Conservation (phyloP, 2,113 vertebrate genomes). For the Perca fluviatilis region DNA sequence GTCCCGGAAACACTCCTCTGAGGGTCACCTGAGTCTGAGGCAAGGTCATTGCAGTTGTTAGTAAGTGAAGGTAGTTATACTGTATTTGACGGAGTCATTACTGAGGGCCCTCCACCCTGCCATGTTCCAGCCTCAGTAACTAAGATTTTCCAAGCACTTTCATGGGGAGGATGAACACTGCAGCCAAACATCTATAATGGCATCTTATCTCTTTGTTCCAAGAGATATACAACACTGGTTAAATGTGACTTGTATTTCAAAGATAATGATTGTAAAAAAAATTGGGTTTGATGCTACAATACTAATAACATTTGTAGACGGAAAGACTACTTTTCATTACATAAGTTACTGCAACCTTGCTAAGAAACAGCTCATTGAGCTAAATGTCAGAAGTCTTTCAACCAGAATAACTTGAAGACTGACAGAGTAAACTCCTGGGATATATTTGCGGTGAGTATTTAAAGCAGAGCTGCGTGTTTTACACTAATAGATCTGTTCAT, state of each 20-base stretch:
- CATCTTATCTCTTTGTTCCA: not conserved
- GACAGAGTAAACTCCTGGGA: conserved; percentile 39
- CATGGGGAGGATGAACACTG: not conserved
- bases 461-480: conserved; percentile 60
- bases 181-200: not conserved
- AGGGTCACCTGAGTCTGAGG: not conserved
- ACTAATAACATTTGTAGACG: not conserved
- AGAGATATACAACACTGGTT: not conserved
- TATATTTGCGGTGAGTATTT: conserved; percentile 61
- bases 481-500: conserved; percentile 52
- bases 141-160: conserved; percentile 4
- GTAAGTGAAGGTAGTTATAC: not conserved
- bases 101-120: not conserved
- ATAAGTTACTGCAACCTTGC: not conserved
- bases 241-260: conserved; percentile 5
- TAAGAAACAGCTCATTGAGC: conserved; percentile 5
- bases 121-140: conserved; percentile 9
- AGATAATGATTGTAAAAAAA: not conserved
- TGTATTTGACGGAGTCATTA: conserved; percentile 3
- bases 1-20: conserved; percentile 3
- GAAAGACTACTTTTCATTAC: not conserved
- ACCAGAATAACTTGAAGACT: conserved; percentile 43
- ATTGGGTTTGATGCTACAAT: not conserved
- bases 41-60: not conserved
- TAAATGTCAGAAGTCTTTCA: conserved; percentile 52